phyloP scores from a whole-genome alignment of 2,888 invertebrate genomes.

The Protophormia terraenovae region DNA sequence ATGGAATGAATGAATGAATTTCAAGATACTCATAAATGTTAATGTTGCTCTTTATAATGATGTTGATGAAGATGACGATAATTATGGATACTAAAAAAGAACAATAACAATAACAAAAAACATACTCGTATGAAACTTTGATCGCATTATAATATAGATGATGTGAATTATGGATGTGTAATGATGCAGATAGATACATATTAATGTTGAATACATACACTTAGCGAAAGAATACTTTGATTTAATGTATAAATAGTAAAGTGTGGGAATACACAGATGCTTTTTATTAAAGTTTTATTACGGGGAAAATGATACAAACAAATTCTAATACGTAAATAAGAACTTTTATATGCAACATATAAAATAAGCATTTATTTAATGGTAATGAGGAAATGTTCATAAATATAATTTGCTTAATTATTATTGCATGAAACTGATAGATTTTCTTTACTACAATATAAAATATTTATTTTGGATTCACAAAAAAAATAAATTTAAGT shows the following conservation, averaged over 20 bases:
- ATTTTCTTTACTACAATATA: no score
- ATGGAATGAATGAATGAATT: not conserved
- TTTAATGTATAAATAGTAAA: not conserved
- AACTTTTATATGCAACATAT: no score
- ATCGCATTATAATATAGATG: not conserved
- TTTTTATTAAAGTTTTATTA: not conserved
- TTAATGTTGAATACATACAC: not conserved
- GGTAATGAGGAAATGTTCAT: no score
- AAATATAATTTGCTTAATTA: no score
- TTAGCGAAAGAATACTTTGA: not conserved
- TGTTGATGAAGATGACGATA: not conserved
- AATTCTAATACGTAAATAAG: no score
- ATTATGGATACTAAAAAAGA: not conserved
- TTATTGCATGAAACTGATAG: no score
- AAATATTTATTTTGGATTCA: no score
- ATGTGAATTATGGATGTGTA: not conserved
- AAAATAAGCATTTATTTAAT: no score
- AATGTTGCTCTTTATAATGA: not conserved
- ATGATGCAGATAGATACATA: conserved; percentile 6
- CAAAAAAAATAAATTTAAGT: no score
- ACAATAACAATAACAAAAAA: not conserved
- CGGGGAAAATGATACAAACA: no score
- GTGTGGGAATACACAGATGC: not conserved
- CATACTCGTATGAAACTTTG: not conserved
- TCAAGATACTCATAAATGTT: conserved; percentile 1